phyloP scores from a whole-genome alignment of 2,888 invertebrate genomes.

The Aphidius colemani region DNA sequence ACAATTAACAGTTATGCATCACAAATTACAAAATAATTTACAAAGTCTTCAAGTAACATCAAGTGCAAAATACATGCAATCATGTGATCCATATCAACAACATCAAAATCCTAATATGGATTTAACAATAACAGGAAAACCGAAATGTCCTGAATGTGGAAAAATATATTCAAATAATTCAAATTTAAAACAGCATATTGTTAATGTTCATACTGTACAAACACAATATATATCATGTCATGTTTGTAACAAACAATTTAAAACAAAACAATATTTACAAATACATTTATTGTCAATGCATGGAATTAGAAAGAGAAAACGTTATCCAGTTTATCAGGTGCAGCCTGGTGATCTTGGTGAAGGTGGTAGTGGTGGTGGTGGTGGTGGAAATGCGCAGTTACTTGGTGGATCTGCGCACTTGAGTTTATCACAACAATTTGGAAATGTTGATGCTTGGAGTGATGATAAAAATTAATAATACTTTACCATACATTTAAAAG shows the following conservation, averaged over 20 bases:
- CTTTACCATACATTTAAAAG: not conserved
- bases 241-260: conserved; percentile 71
- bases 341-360: conserved; percentile 38
- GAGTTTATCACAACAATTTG: conserved; percentile 38
- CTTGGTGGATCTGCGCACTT: conserved; percentile 41
- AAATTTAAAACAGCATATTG: conserved; percentile 73
- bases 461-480: conserved; percentile 45
- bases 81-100: conserved; percentile 42
- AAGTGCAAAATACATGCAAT: conserved; percentile 48
- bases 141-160: conserved; percentile 71
- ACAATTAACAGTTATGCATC: conserved; percentile 56
- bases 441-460: conserved; percentile 46
- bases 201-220: conserved; percentile 70
- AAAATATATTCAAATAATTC: conserved; percentile 72
- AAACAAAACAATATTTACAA: conserved; percentile 74
- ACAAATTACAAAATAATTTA: conserved; percentile 53
- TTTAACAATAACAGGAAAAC: conserved; percentile 57
- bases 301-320: conserved; percentile 68
- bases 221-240: conserved; percentile 67
- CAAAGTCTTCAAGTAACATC: conserved; percentile 46
- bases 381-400: conserved; percentile 32
- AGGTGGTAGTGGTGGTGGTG: too few relatives aligned
- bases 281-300: conserved; percentile 73
- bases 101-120: conserved; percentile 23
- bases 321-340: conserved; percentile 55